phyloP scores from a whole-genome alignment of 2,888 invertebrate species.

The Conops quadrifasciatus region DNA sequence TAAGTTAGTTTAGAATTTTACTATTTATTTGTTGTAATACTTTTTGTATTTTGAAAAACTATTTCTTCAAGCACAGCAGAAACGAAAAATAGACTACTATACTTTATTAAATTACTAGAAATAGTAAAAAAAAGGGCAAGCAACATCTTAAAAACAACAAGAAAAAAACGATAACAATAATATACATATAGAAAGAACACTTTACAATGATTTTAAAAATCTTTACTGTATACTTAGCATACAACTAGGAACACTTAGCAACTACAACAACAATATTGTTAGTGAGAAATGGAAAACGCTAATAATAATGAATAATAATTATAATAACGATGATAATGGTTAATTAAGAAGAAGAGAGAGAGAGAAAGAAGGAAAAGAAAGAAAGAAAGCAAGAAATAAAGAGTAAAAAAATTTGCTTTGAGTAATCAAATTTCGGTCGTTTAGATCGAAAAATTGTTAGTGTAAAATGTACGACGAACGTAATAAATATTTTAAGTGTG shows the following conservation, averaged over 20 bases:
- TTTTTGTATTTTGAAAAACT: not conserved
- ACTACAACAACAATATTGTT: no score
- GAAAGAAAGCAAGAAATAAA: not conserved
- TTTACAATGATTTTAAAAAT: slow-evolving; percentile 30
- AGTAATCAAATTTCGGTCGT: not conserved
- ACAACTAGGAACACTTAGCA: not conserved
- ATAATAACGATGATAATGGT: not conserved
- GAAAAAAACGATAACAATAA: slow-evolving; percentile 9
- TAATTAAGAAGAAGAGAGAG: not conserved
- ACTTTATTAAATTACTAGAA: no score
- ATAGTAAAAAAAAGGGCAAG: not conserved
- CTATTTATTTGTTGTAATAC: slow-evolving; percentile 7
- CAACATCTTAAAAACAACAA: slow-evolving; percentile 14
- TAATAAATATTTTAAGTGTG: not conserved
- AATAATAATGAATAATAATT: slow-evolving; percentile 3
- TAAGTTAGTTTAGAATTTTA: slow-evolving; percentile 22
- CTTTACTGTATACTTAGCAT: slow-evolving; percentile 18
- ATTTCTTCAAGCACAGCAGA: not conserved
- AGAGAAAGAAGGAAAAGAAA: not conserved
- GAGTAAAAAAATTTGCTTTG: slow-evolving; percentile 15
- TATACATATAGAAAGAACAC: slow-evolving; percentile 11
- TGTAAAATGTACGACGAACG: not conserved
- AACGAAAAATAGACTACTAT: not conserved
- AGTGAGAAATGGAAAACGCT: slow-evolving; percentile 19
- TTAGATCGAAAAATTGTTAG: not conserved